These are phyloP conservation scores for Coregonus sp. DNA, from an alignment of 2,797 vertebrate genomes.

Conservation along the genomic window DNA sequence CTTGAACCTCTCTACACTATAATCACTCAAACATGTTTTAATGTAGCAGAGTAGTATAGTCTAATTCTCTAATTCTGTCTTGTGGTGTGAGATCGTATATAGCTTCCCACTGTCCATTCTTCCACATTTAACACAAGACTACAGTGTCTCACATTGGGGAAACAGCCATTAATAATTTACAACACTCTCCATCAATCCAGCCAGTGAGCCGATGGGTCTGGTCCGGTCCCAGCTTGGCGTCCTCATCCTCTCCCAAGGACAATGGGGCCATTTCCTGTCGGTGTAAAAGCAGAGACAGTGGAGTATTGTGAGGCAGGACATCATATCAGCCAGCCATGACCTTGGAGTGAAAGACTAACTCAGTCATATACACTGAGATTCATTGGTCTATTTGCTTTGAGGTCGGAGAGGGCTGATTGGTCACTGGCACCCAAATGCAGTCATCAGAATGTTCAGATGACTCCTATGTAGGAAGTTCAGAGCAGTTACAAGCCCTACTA, in stretches of 20 bases:
- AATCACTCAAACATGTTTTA: not conserved
- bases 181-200: conserved; percentile 48
- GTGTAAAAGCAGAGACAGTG: conserved; percentile 47
- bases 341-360: conserved; percentile 44
- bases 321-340: conserved; percentile 48
- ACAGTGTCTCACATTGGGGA: conserved; percentile 49
- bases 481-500: not conserved
- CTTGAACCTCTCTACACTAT: not conserved
- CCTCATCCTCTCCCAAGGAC: conserved; percentile 71
- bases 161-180: conserved; percentile 70
- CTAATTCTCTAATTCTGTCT: not conserved
- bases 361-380: conserved; percentile 31
- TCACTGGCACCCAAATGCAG: not conserved
- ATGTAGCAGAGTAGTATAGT: not conserved
- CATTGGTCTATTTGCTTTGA: conserved; percentile 35
- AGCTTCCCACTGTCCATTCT: conserved; percentile 43
- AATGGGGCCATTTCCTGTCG: conserved; percentile 71
- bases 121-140: conserved; percentile 24
- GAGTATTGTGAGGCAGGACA: conserved; percentile 57
- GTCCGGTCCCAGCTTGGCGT: conserved; percentile 42
- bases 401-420: conserved; percentile 2
- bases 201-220: conserved; percentile 12
- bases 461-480: conserved; percentile 10
- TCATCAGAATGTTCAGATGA: conserved; percentile 15
- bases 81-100: not conserved